These are phyloP conservation scores for Sphaerophoria taeniata DNA, from an alignment of 2,888 invertebrate species.

Conservation along the genomic window DNA sequence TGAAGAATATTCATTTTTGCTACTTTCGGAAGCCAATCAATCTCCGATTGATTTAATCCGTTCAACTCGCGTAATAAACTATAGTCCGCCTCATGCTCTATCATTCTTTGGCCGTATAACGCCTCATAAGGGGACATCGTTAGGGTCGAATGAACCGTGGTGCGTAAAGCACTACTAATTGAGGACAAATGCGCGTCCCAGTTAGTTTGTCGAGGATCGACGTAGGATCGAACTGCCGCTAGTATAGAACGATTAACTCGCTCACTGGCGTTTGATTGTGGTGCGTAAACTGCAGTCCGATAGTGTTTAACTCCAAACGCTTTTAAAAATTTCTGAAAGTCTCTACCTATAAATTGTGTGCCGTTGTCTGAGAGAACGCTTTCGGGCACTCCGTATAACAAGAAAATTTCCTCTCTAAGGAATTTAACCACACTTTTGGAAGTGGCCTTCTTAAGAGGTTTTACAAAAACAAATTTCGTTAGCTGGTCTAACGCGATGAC, in stretches of 20 bases:
- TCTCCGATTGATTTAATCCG: too few species aligned
- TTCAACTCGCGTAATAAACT: too few species aligned
- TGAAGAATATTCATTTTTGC: too few species aligned
- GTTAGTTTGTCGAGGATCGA: neutral
- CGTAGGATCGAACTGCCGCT: neutral
- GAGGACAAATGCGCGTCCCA: neutral
- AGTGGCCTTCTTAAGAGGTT: neutral
- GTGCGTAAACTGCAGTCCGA: conserved; percentile 1
- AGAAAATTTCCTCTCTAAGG: neutral
- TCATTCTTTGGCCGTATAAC: too few species aligned
- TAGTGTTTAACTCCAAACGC: conserved; percentile 9
- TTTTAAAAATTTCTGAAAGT: neutral
- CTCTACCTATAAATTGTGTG: neutral
- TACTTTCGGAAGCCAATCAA: too few species aligned
- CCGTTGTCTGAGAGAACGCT: neutral
- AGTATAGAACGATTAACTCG: neutral
- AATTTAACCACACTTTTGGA: neutral
- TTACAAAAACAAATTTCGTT: neutral
- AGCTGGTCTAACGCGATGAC: neutral
- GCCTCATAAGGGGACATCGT: too few species aligned
- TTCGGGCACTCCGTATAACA: conserved; percentile 1
- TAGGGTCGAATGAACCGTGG: too few species aligned
- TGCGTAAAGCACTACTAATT: too few species aligned
- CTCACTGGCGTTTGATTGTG: neutral
- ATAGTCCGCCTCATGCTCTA: too few species aligned